Conservation (phyloP, 2,113 vertebrate species). For the Pleuronectes platessa region DNA sequence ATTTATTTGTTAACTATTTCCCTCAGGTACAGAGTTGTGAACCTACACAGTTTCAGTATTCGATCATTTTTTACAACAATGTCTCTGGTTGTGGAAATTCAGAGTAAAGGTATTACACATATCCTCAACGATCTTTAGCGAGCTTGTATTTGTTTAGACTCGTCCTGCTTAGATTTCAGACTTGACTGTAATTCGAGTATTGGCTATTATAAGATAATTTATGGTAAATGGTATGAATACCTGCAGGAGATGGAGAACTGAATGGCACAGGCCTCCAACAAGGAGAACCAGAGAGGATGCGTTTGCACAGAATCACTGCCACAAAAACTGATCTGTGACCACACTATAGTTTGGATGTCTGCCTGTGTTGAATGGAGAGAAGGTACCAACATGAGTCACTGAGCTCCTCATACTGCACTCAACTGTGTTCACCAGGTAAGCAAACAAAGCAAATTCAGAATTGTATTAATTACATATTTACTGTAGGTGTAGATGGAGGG, state of each 20-base stretch:
- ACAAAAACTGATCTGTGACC: not conserved
- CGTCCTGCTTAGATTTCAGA: not conserved
- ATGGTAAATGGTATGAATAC: not conserved
- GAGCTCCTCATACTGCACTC: conserved; percentile 22
- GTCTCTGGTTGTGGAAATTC: not conserved
- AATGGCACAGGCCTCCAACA: not conserved
- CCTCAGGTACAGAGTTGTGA: not conserved
- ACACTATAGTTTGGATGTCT: not conserved
- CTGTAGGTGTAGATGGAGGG: conserved; percentile 43
- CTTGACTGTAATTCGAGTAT: not conserved
- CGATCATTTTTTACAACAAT: not conserved
- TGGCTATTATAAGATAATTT: not conserved
- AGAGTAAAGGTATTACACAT: not conserved
- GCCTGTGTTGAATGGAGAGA: conserved; percentile 27
- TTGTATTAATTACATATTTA: conserved; percentile 62
- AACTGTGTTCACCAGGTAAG: conserved; percentile 29
- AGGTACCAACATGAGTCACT: conserved; percentile 28
- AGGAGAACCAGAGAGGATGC: not conserved
- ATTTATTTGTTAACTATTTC: too few species aligned
- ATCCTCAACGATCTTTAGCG: too few species aligned
- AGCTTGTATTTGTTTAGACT: not conserved
- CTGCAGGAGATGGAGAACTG: not conserved
- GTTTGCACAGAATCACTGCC: not conserved
- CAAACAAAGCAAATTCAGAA: conserved; percentile 50
- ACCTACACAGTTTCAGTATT: not conserved